Conservation (phyloP, 2,113 vertebrate species). For the Pycnonotus jocosus region DNA sequence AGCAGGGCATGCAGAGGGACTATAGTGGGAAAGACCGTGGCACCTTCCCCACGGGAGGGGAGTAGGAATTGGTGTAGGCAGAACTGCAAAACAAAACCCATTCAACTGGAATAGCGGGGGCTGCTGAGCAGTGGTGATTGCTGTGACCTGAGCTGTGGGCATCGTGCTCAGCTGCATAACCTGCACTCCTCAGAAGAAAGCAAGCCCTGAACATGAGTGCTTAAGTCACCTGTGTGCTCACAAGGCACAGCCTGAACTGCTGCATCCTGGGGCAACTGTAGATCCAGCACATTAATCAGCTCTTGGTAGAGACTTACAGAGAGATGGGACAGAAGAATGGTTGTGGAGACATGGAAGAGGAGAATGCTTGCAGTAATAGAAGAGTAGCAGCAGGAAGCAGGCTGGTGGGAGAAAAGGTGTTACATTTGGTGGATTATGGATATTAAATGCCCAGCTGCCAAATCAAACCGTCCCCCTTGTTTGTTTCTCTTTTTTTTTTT, state of each 20-base stretch:
- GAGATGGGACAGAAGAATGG: background rate
- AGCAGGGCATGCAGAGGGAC: background rate
- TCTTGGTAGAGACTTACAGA: background rate
- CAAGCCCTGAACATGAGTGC: background rate
- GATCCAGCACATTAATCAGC: background rate
- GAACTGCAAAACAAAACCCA: background rate
- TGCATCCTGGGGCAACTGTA: background rate
- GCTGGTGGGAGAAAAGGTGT: background rate
- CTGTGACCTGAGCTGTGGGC: background rate
- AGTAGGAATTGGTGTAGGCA: background rate
- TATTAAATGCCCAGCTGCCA: background rate
- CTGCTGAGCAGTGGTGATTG: background rate
- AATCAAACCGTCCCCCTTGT: background rate
- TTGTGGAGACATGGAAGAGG: background rate
- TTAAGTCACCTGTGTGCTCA: background rate
- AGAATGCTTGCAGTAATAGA: background rate
- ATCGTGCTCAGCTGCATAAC: background rate
- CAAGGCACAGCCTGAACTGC: background rate
- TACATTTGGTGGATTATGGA: background rate
- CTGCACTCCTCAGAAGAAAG: background rate
- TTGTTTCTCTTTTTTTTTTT: background rate
- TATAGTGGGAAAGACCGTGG: background rate
- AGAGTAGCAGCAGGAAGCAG: background rate
- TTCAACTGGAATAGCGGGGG: background rate
- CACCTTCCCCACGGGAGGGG: rapidly evolving